A percentile compares a stretch with the other conserved stretches of the same genome.
Conservation (phyloP, 2,797 vertebrate species). For the Lutra lutra region DNA sequence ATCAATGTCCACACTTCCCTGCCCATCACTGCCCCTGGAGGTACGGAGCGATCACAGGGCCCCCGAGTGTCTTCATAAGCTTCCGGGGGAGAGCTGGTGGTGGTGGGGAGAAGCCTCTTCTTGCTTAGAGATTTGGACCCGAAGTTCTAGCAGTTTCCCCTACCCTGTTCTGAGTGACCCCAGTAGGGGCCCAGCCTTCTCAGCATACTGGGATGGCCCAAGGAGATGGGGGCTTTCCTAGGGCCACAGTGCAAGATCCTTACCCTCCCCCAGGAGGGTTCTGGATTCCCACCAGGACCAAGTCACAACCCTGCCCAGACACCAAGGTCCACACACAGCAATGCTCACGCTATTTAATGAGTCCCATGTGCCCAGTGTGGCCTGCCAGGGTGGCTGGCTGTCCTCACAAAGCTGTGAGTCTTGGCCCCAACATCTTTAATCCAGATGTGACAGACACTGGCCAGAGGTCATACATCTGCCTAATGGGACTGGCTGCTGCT, state of each 20-base stretch:
- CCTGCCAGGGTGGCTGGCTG: not conserved
- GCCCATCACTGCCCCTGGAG: not conserved
- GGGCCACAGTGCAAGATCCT: no score
- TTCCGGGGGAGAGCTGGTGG: accelerated
- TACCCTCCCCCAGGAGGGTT: accelerated
- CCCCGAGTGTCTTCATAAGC: accelerated
- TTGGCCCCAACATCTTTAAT: no score
- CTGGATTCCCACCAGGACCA: not conserved
- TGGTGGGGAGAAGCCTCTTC: not conserved
- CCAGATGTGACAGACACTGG: not conserved
- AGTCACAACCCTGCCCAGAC: not conserved
- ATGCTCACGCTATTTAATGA: accelerated
- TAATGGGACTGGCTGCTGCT: accelerated
- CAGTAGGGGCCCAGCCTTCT: not conserved
- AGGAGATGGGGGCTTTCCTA: accelerated
- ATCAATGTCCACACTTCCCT: not conserved
- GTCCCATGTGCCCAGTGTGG: not conserved
- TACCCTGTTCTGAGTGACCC: no score
- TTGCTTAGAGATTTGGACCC: not conserved
- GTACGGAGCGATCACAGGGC: not conserved
- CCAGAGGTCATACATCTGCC: not conserved
- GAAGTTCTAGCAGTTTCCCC: not conserved
- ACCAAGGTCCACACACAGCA: not conserved
- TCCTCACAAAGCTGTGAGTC: not conserved
- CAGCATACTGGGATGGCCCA: not conserved